Evolutionary conservation across 2,113 vertebrate genomes (phyloP).

Genomic region (Seriola dumerili): DNA sequence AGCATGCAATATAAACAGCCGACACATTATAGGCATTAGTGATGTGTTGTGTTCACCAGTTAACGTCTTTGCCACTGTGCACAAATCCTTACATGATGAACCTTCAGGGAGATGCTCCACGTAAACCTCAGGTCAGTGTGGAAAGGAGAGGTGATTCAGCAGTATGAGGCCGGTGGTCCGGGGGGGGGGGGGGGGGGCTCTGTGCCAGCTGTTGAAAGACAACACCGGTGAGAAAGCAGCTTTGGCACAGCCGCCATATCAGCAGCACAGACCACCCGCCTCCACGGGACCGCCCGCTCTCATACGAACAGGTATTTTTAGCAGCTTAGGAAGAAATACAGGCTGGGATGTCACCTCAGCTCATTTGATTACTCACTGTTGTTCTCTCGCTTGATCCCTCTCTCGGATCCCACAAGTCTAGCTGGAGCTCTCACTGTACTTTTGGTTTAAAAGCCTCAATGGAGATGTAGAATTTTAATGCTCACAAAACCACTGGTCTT

Average conservation of each 20-base stretch:
- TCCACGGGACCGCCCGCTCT: conserved; percentile 30
- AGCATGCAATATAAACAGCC: too few species aligned
- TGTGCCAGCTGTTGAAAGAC: conserved; percentile 71
- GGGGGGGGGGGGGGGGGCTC: conserved; percentile 10
- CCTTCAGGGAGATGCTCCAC: background rate
- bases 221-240: conserved; percentile 77
- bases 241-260: conserved; percentile 39
- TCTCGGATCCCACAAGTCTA: background rate
- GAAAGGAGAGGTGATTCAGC: conserved; percentile 21
- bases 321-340: conserved; percentile 38
- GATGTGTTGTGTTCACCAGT: background rate
- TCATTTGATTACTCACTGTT: conserved; percentile 40
- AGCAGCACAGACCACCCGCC: conserved; percentile 61
- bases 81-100: too few species aligned
- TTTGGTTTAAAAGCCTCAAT: background rate
- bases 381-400: conserved; percentile 1
- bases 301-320: conserved; percentile 71
- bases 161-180: conserved; percentile 36
- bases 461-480: background rate
- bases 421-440: too few species aligned
- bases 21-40: too few species aligned
- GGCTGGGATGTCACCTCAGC: conserved; percentile 19
- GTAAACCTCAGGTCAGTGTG: background rate
- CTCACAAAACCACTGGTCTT: background rate
- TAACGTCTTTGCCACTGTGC: background rate